Base-by-base conservation (phyloP, 2,888 invertebrate species). In the Agrochola lota region DNA sequence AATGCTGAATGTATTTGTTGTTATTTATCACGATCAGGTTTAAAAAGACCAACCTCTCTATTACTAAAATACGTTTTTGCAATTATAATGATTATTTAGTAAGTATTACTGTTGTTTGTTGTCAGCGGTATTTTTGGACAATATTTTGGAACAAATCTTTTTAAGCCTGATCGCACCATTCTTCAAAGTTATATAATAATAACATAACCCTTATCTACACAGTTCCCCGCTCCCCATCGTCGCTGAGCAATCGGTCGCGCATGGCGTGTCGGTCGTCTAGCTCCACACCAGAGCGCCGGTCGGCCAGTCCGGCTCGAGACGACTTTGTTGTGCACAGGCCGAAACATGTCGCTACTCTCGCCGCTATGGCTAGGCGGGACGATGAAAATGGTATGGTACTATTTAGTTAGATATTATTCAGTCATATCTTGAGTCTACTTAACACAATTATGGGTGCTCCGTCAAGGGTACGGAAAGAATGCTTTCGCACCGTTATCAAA, bases 291-390 rank as follows among this genome's bases (percentile, higher is more conserved):
- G 90, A 77, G 83, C 90, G 96, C 0, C 91, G 96, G 71, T 71
- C 78, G 15, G 73, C 75, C 69, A 84, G 88, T 80, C 95, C 96
- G 0, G 95, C 95, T 83, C 97, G 98, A 12, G 98, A 98, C 74
- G 97, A 98, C 87, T 99, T 98, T 94, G 98, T 98, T 66, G 98
- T 98, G 81, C 98, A 99, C 95, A 97, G 98, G 86, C 98, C 98
- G 69, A 97, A 97, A 90, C 98, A 98, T 85, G 97, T 99, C 91
- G 98, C 98, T 71, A 99, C 99, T 43, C 94, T 98, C 97, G 89
- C 95, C 43, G 98, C 98, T 60, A 90, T 97, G 83, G 94, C 93
- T 4, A 74, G 96, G 57, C 90, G 96, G 84, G 94, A 94, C 23
- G 95, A 94, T 17, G 94, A 94, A 15, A 88, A 88, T 49, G 91